Conservation (phyloP, 2,797 vertebrate genomes). For the Melanogrammus aeglefinus region DNA sequence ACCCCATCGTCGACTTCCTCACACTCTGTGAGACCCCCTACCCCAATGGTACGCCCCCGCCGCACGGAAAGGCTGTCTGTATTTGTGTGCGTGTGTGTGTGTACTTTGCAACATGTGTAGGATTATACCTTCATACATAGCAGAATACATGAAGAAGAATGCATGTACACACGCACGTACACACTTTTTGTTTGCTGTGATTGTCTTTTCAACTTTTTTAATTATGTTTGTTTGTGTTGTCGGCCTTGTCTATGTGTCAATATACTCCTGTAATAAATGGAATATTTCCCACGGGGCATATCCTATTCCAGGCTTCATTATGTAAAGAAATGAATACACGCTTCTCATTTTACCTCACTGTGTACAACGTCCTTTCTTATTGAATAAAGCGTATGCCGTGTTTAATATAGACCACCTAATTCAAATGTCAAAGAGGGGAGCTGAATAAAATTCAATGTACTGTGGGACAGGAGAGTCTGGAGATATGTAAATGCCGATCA, state of each 20-base stretch:
- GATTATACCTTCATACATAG: neutral
- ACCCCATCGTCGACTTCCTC: conserved; percentile 97
- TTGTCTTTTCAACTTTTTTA: conserved; percentile 40
- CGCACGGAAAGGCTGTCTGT: neutral
- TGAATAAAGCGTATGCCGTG: conserved; percentile 43
- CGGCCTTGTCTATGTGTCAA: conserved; percentile 24
- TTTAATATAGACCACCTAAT: conserved; percentile 31
- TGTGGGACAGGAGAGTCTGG: conserved; percentile 23
- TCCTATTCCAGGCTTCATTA: conserved; percentile 50
- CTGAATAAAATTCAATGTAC: conserved; percentile 26
- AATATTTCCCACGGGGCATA: conserved; percentile 57
- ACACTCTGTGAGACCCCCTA: conserved; percentile 98
- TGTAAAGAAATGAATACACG: conserved; percentile 38
- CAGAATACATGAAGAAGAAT: neutral
- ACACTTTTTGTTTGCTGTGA: conserved; percentile 5
- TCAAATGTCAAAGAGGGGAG: conserved; percentile 13
- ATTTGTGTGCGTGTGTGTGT: neutral
- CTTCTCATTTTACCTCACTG: conserved; percentile 35
- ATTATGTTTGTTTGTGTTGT: conserved; percentile 36
- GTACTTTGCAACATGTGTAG: neutral
- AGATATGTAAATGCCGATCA: conserved; percentile 12
- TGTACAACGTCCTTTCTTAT: conserved; percentile 35
- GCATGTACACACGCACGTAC: neutral
- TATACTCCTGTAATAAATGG: conserved; percentile 52
- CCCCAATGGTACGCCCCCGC: conserved; percentile 80